Base-by-base conservation (phyloP, 2,113 vertebrate genomes). In the Microcebus murinus region DNA sequence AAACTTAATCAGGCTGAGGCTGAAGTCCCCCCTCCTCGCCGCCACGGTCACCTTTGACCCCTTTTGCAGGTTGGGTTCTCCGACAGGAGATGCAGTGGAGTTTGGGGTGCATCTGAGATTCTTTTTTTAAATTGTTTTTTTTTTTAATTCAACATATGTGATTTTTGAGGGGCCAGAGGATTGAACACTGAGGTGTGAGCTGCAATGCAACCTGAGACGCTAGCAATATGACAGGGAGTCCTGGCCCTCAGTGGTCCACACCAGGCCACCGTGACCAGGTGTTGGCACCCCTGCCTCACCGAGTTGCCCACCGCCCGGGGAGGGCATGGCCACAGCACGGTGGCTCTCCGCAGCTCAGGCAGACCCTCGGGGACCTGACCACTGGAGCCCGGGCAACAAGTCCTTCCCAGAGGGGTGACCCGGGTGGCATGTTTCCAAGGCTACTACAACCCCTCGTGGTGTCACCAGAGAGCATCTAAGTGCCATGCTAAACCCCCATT, bases 221-320 rank as follows among this genome's bases (percentile, higher is more conserved):
- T 0, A 2, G 18, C 31, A 34, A 20, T 14, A 0, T 3, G 11
- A 2, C 8, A n/a, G 31, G 71, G 17, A 25, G 50, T 2, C 36
- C 36, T 36, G 36, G 36, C 36, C 36, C 36, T 36, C 36, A 36
- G 36, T 36, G 36, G 36, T 36, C 36, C 36, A 36, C 36, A 36
- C 36, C 36, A 36, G 36, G 36, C 36, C 36, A 36, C 36, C 36
- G 36, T 36, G 36, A 61, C 61, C 25, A 27, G 36, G 0, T 14
- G 31, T 31, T 39, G 1, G 17, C 50, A 20, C 8, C 2, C 2
- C 12, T 17, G 14, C 36, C 48, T 63, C 65, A 6, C 48, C 6
- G 18, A 8, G 17, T 3, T n/a, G n/a, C n/a, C 50, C 20, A 1
- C 4, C 31, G 4, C 63, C 36, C 7, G 8, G 48, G 52, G 77